These are phyloP conservation scores for Centrocercus urophasianus DNA, from an alignment of 2,113 vertebrate species.

Conservation along the genomic window DNA sequence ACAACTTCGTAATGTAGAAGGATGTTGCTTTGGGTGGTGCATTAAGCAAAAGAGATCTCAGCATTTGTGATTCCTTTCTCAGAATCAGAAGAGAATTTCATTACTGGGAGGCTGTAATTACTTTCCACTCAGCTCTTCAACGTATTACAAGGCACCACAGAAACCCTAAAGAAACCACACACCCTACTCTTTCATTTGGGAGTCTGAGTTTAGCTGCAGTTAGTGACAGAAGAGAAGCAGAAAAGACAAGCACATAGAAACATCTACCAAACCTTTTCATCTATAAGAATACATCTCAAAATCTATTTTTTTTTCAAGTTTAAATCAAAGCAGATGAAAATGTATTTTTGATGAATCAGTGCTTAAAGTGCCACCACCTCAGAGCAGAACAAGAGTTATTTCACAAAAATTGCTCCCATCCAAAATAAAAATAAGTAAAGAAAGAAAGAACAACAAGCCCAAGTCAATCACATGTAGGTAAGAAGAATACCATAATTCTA, in stretches of 20 bases:
- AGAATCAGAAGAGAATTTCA: neutral
- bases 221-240: neutral
- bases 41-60: neutral
- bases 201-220: neutral
- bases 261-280: neutral
- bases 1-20: neutral
- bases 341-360: neutral
- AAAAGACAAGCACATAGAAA: neutral
- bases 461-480: neutral
- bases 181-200: neutral
- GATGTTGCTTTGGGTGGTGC: neutral
- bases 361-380: neutral
- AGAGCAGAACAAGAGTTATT: neutral
- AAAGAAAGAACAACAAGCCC: neutral
- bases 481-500: neutral
- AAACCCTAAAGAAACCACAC: neutral
- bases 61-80: neutral
- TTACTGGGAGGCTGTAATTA: neutral
- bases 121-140: neutral
- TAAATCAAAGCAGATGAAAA: slow-evolving; percentile 8
- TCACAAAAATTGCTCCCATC: neutral
- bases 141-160: neutral
- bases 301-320: neutral
- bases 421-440: slow-evolving; percentile 13
- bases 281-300: neutral